A percentile compares a stretch with the other conserved stretches of the same genome.
Evolutionary conservation across 2,113 vertebrate genomes (phyloP).

Genomic region (Ptilonorhynchus violaceus): DNA sequence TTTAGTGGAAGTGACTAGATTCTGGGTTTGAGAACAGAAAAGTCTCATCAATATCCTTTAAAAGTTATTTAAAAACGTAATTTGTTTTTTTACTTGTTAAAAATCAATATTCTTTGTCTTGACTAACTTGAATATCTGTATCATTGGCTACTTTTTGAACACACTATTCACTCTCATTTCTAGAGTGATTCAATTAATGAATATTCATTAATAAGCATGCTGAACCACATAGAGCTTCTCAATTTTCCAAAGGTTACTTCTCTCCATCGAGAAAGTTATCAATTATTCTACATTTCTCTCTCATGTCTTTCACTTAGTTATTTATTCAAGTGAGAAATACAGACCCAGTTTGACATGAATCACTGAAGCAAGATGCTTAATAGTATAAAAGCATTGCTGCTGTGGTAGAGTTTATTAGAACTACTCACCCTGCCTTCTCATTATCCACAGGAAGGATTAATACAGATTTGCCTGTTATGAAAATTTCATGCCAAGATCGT

Average conservation of each 20-base stretch:
- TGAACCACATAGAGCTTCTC: neutral
- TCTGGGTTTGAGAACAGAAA: neutral
- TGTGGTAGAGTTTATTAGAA: neutral
- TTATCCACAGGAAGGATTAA: neutral
- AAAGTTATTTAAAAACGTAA: neutral
- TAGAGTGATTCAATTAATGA: neutral
- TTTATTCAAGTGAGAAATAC: neutral
- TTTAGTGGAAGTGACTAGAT: neutral
- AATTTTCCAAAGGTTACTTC: neutral
- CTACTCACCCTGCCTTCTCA: neutral
- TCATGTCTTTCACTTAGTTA: neutral
- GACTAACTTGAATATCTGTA: neutral
- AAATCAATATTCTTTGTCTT: neutral
- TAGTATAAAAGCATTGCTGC: neutral
- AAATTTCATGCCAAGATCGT: rapidly evolving
- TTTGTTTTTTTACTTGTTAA: neutral
- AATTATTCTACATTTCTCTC: neutral
- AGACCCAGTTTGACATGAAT: neutral
- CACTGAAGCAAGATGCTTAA: neutral
- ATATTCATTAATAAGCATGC: neutral
- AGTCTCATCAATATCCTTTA: neutral
- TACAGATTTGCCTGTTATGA: neutral
- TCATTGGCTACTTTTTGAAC: neutral
- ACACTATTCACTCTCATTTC: neutral
- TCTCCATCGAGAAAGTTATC: neutral